Base-by-base conservation (phyloP, 2,113 vertebrate species). In the Cnemophilus loriae region DNA sequence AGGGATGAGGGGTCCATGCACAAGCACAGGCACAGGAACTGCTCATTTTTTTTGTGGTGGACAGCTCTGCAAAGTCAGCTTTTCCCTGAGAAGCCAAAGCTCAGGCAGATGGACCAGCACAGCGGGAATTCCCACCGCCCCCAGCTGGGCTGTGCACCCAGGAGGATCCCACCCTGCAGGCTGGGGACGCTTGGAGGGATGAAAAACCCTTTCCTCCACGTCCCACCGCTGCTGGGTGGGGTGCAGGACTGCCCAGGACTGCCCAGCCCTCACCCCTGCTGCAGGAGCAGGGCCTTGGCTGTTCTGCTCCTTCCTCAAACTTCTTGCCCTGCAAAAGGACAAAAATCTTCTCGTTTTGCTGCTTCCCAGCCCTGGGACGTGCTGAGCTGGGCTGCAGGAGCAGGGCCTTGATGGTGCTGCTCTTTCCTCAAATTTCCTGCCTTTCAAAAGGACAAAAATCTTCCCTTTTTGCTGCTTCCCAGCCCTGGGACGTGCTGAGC, bases 381-480 rank as follows among this genome's bases (percentile, higher is more conserved):
- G 46, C 74, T 7, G 74, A 55, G 27, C 32, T 30, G 19, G 32
- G 32, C 20, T 33, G 46, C 55, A 56, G 55, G 20, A 56, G 55
- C 55, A 13, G 55, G 55, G 33, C 55, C 20, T 56, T 22, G 33
- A 6, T 4, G 8, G 55, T 15, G 1, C 55, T 2, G 3, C 55
- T 10, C 21, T 4, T 57, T 23, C 33, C 3, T 15, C 56, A n/a
- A 57, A 57, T 13, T 1, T n/a, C 13, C 1, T 33, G 28, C 32
- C 21, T 7, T 56, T 3, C 56, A 10, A n/a, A n/a, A 15, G 33
- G 21, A n/a, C 1, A 1, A n/a, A 30, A 57, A 39, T 39, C 24
- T 4, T 57, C 56, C 1, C 4, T 1, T 23, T 57, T 23, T 33
- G 53, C 33, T n/a, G 13, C 56, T n/a, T 23, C 13, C 0, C 0